Evolutionary conservation across 2,888 invertebrate species (phyloP).

Genomic region (Halocaridina rubra): DNA sequence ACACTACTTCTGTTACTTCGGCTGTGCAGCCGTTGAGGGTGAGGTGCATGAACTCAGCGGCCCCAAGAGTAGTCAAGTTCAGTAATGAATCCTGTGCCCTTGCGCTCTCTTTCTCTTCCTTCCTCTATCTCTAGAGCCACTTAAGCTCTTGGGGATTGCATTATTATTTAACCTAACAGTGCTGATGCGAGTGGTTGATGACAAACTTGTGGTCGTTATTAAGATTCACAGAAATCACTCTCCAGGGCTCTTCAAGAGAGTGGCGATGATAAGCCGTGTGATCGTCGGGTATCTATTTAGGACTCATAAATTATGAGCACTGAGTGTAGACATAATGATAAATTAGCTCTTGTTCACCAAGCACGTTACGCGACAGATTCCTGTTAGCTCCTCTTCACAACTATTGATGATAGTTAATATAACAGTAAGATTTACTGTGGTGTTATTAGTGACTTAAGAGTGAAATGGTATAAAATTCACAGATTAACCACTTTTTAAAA

Average conservation of each 20-base stretch:
- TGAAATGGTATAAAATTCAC: not conserved
- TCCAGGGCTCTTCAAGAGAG: too few species aligned
- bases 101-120: constrained; percentile 40
- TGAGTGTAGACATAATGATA: constrained; percentile 3
- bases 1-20: too few species aligned
- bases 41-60: constrained; percentile 23
- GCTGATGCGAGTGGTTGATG: too few species aligned
- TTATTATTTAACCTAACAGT: too few species aligned
- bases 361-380: constrained; percentile 11
- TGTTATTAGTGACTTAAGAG: constrained; percentile 6
- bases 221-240: too few species aligned
- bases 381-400: constrained; percentile 29
- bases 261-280: too few species aligned
- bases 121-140: too few species aligned
- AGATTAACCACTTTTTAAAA: not conserved
- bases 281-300: not conserved
- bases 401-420: constrained; percentile 13
- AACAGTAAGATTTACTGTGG: not conserved
- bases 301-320: constrained; percentile 16
- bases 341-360: not conserved
- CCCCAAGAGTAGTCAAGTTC: constrained; percentile 26
- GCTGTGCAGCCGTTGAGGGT: constrained; percentile 34
- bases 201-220: too few species aligned
- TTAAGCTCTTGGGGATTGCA: too few species aligned
- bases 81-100: constrained; percentile 30